Conservation (phyloP, 2,888 invertebrate genomes). For the Acanthosoma haemorrhoidale region DNA sequence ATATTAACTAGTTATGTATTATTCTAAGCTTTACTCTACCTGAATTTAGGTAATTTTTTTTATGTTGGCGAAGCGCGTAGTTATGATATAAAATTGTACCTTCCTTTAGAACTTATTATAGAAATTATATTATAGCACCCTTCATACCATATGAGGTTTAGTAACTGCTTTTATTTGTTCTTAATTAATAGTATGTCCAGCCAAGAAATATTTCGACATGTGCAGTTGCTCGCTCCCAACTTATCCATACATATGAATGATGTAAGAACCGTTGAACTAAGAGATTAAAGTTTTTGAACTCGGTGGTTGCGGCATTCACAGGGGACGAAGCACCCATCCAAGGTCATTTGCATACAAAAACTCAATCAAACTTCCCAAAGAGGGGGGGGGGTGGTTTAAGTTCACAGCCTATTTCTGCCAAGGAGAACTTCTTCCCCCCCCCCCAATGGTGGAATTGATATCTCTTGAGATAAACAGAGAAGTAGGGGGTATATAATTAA, state of each 20-base stretch:
- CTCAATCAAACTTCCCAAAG: slow-evolving; percentile 37
- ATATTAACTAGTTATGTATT: no score
- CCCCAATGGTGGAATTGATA: neutral
- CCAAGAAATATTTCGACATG: no score
- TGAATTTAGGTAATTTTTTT: no score
- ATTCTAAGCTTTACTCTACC: no score
- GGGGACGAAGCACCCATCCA: slow-evolving; percentile 11
- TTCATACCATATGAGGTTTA: no score
- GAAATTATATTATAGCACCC: no score
- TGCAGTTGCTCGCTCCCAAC: neutral
- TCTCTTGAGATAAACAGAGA: neutral
- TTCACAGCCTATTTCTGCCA: slow-evolving; percentile 38
- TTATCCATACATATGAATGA: slow-evolving; percentile 35
- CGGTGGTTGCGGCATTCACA: slow-evolving; percentile 5
- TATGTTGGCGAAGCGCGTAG: no score
- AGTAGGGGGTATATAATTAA: neutral
- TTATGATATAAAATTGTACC: no score
- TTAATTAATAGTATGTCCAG: no score
- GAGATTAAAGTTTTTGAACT: slow-evolving; percentile 32
- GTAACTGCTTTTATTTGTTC: no score
- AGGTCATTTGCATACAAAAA: slow-evolving; percentile 39
- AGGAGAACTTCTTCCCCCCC: slow-evolving; percentile 9
- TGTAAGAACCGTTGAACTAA: slow-evolving; percentile 31
- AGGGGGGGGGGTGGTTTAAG: slow-evolving; percentile 21
- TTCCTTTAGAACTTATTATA: no score